phyloP scores from a whole-genome alignment of 1,140 invertebrate species.

The Drosophila kanapiae region DNA sequence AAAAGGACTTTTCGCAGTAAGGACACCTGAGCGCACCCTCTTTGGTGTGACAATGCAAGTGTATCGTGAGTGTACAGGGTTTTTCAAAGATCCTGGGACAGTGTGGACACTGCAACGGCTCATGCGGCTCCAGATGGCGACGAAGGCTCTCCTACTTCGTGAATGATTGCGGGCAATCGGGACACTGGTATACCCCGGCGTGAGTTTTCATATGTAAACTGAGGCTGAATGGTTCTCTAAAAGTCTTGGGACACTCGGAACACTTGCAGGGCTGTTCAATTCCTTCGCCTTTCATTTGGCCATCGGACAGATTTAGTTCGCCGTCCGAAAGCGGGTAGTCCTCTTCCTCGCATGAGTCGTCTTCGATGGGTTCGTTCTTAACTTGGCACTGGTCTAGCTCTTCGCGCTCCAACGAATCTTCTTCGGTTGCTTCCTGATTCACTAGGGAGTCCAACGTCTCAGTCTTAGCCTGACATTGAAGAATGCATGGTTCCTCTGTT shows the following conservation, averaged over 20 bases:
- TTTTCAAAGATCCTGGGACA: not conserved
- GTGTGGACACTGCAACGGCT: not conserved
- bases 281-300: not conserved
- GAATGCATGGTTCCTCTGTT: too few species aligned
- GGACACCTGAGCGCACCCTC: not conserved
- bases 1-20: not conserved
- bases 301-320: not conserved
- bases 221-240: not conserved
- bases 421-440: not conserved
- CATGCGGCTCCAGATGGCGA: not conserved
- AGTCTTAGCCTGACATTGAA: not conserved
- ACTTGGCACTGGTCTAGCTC: not conserved
- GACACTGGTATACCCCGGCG: not conserved
- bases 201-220: not conserved
- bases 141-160: not conserved
- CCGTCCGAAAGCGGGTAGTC: too few species aligned
- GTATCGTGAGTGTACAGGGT: not conserved
- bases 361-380: not conserved
- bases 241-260: not conserved
- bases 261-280: not conserved
- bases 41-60: not conserved
- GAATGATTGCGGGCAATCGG: not conserved
- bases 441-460: not conserved
- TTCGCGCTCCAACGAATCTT: not conserved
- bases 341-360: not conserved